Percentiles rank a stretch among this genome's conserved stretches.
Evolutionary conservation across 2,113 vertebrate genomes (phyloP).

Genomic region (Edolisoma coerulescens): DNA sequence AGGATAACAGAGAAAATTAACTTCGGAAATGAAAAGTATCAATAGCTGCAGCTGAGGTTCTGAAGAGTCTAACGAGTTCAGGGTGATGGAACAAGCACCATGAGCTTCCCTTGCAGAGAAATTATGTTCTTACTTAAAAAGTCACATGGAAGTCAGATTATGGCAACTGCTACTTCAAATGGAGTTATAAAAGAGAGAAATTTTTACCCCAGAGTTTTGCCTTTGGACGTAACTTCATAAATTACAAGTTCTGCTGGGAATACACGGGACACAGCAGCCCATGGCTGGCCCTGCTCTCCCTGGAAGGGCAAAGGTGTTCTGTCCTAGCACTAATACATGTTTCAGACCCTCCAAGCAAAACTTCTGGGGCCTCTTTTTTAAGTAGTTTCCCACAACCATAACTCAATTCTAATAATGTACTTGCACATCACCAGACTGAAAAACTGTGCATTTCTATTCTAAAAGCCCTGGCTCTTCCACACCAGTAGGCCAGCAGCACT

Average conservation of each 20-base stretch:
- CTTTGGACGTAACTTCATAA: not conserved
- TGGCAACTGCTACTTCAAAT: not conserved
- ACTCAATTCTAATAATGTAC: not conserved
- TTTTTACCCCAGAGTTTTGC: not conserved
- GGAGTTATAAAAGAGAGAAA: not conserved
- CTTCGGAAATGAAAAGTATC: not conserved
- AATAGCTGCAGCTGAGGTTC: not conserved
- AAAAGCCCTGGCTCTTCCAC: not conserved
- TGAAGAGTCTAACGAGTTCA: not conserved
- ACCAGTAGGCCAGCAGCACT: not conserved
- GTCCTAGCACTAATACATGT: not conserved
- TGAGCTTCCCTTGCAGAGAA: not conserved
- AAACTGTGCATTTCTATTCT: not conserved
- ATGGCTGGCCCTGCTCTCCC: not conserved
- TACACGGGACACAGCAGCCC: not conserved
- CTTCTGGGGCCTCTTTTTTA: not conserved
- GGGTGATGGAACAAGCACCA: not conserved
- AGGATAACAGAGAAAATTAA: not conserved
- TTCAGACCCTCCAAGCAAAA: not conserved
- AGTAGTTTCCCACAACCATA: not conserved
- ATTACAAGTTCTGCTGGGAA: not conserved
- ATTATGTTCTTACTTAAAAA: not conserved
- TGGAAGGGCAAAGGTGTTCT: not conserved
- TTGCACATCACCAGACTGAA: not conserved
- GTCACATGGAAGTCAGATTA: not conserved